Conservation (phyloP, 2,113 vertebrate species). For the Lasiurus borealis region DNA sequence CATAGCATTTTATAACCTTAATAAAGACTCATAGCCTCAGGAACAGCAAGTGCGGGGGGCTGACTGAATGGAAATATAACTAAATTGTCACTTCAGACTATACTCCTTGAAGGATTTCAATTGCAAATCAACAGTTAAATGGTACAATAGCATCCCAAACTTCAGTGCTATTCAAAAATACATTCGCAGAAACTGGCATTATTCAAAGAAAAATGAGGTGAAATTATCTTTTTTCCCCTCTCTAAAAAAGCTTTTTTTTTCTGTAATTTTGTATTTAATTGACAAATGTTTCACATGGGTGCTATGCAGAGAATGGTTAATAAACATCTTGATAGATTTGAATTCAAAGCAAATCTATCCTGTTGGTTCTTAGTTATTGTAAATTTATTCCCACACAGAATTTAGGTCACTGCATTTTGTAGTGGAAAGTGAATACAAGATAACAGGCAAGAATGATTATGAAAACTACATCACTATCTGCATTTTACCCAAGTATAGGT, state of each 20-base stretch:
- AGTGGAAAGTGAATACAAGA: conserved; percentile 41
- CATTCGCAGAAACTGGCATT: neutral
- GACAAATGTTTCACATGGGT: conserved; percentile 14
- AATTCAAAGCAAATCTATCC: conserved; percentile 59
- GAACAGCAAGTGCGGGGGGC: conserved; percentile 56
- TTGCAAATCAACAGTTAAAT: conserved; percentile 58
- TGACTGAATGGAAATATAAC: conserved; percentile 77
- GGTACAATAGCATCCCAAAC: conserved; percentile 11
- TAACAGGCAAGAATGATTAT: conserved; percentile 43
- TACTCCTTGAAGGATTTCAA: conserved; percentile 31
- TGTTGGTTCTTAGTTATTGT: neutral
- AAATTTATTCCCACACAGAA: conserved; percentile 5
- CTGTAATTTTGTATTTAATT: conserved; percentile 30
- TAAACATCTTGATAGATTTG: neutral
- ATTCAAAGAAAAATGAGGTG: conserved; percentile 29
- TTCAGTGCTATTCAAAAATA: conserved; percentile 23
- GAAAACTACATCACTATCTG: neutral
- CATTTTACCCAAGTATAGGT: conserved; percentile 24
- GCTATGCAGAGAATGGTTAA: neutral
- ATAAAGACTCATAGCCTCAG: conserved; percentile 78
- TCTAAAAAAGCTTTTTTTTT: neutral
- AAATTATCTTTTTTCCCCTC: neutral
- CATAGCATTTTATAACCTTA: conserved; percentile 82
- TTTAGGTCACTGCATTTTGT: conserved; percentile 27
- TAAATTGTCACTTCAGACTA: conserved; percentile 67